Conservation (phyloP, 1,140 invertebrate species). For the Solenopsis fugax region DNA sequence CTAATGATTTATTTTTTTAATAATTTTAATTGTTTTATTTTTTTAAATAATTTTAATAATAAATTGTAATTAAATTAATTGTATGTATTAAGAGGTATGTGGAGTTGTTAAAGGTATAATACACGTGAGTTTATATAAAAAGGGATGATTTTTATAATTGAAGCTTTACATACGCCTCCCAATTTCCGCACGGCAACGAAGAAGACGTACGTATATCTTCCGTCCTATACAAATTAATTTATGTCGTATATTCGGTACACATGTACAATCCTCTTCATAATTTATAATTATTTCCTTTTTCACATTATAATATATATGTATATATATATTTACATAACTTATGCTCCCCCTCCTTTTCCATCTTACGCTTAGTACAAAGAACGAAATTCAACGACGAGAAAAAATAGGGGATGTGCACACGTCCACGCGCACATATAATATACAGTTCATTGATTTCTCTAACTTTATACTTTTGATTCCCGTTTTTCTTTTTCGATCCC, state of each 20-base stretch:
- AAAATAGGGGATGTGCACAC: neutral
- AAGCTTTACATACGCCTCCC: constrained; percentile 77
- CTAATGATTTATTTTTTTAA: neutral
- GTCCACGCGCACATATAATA: neutral
- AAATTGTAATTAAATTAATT: constrained; percentile 6
- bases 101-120: constrained; percentile 10
- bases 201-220: constrained; percentile 57
- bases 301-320: constrained; percentile 21
- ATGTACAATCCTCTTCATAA: constrained; percentile 31
- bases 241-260: constrained; percentile 4
- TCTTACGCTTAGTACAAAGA: neutral
- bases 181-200: constrained; percentile 13
- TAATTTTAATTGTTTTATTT: neutral
- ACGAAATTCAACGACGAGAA: neutral
- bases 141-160: constrained; percentile 82
- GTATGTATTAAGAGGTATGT: neutral
- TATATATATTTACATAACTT: constrained; percentile 21
- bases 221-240: constrained; percentile 52
- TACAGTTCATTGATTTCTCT: neutral
- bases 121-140: constrained; percentile 59
- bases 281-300: neutral
- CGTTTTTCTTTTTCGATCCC: neutral
- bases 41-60: neutral
- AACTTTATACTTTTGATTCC: constrained; percentile 19
- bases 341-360: neutral